Base-by-base conservation (phyloP, 37 sponge, comb jelly and placozoan genomes). In the Agelas oroides region DNA sequence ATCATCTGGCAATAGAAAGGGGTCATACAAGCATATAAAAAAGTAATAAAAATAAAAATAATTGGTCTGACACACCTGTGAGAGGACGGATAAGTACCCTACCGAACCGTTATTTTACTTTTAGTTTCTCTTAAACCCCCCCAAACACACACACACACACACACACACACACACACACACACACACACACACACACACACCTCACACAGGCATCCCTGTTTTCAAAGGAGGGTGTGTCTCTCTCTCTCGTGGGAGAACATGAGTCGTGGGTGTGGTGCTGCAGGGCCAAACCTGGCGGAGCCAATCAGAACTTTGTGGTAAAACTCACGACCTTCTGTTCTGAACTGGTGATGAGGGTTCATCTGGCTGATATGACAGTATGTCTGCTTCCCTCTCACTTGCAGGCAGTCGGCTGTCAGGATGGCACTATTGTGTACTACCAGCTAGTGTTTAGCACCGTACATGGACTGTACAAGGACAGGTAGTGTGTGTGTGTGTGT, bases 391-490 rank as follows among this genome's bases (percentile, higher is more conserved):
- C 21, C 32, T 27, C 12, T 59, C 20, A 1, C 1, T 11, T 65
- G 19, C 37, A 93, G 94, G 93, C 73, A 41, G 68, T 83, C 41
- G 95, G 94, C 18, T 81, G 90, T 86, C 83, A 96, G 25, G 97
- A 98, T 68, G 99, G 99, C 1, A 85, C 91, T 8, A 72, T 98
- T 24, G 80, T 60, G 2, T 81, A 76, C n/a, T 90, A 92, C 40
- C 84, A 91, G 19, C 72, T 98, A 0, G 53, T 72, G 34, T 85
- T 92, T 36, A 93, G 59, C 80, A 98, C 97, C 24, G 97, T 98
- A 17, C 99, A 98, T 84, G 97, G 99, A 17, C 89, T 98, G 32
- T 96, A 98, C 85, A 94, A 81, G 46, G 97, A 98, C 63, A 89
- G 95, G 93, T 93, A 59, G 46, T 46, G 46, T 46, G 46, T 46